Percentiles rank a stretch among this genome's conserved stretches.
These are phyloP conservation scores for Taeniopygia guttata DNA, from an alignment of 2,797 vertebrate genomes.

Conservation along the genomic window DNA sequence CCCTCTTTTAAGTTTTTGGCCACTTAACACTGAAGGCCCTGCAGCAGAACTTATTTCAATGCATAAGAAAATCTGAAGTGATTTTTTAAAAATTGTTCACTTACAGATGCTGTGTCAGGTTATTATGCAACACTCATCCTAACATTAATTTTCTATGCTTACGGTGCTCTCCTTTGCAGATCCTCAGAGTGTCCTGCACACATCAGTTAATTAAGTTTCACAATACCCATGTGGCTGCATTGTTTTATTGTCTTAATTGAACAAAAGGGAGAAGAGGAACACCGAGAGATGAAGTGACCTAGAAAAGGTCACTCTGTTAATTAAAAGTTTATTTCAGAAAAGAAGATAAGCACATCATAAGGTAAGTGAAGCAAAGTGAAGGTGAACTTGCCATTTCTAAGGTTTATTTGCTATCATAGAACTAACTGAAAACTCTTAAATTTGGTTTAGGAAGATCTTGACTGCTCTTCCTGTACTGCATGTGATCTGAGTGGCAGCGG, in stretches of 20 bases:
- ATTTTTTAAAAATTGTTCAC: not conserved
- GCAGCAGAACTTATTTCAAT: not conserved
- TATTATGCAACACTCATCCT: not conserved
- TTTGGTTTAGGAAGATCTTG: not conserved
- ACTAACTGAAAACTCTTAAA: not conserved
- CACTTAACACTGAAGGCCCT: not conserved
- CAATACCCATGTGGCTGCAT: not conserved
- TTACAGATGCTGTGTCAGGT: not conserved
- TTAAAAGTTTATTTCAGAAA: not conserved
- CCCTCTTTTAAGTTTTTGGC: not conserved
- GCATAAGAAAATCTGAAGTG: not conserved
- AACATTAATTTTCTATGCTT: constrained; percentile 1
- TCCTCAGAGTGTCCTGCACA: not conserved
- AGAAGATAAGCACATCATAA: not conserved
- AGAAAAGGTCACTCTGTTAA: constrained; percentile 12
- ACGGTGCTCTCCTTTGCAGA: not conserved
- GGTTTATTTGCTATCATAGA: not conserved
- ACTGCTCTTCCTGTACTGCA: not conserved
- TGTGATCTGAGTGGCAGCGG: not conserved
- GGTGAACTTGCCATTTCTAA: not conserved
- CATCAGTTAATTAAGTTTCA: constrained; percentile 36
- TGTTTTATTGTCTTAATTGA: constrained; percentile 33
- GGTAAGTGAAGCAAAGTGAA: not conserved
- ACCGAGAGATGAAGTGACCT: not conserved
- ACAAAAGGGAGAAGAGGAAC: not conserved